Evolutionary conservation across 30 jellyfish, hydroid and myxozoan species (phyloP).

Genomic region (Rhopilema esculentum): DNA sequence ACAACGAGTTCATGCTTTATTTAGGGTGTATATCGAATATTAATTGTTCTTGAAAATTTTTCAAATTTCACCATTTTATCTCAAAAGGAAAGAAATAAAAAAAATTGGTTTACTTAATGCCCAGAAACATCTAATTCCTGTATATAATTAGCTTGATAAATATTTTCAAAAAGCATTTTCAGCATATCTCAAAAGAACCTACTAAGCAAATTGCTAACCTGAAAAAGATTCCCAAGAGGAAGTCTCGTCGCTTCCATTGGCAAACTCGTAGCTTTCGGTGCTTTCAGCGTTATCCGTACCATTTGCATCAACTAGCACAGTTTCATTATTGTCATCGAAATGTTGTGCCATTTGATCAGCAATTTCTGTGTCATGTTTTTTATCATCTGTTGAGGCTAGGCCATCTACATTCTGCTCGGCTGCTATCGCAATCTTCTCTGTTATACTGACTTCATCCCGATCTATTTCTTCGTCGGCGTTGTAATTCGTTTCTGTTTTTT

Average conservation of each 20-base stretch:
- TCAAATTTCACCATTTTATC: too few relatives aligned
- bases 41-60: too few relatives aligned
- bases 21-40: too few relatives aligned
- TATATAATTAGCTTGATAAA: too few relatives aligned
- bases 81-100: too few relatives aligned
- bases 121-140: too few relatives aligned
- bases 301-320: constrained; percentile 12
- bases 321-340: constrained; percentile 27
- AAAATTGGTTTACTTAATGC: too few relatives aligned
- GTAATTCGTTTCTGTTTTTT: not conserved
- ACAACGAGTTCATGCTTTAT: too few relatives aligned
- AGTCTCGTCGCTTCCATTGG: constrained; percentile 68
- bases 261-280: constrained; percentile 69
- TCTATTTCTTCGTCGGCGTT: not conserved
- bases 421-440: not conserved
- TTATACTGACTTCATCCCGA: not conserved
- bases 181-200: not conserved
- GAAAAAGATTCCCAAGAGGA: constrained; percentile 71
- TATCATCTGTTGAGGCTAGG: not conserved
- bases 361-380: not conserved
- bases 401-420: not conserved
- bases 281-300: constrained; percentile 55
- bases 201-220: constrained; percentile 6
- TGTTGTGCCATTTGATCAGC: not conserved
- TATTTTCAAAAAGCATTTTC: not conserved